Percentiles rank a stretch among this genome's conserved stretches.
Conservation (phyloP, 2,888 invertebrate species). For the Aromia moschata region DNA sequence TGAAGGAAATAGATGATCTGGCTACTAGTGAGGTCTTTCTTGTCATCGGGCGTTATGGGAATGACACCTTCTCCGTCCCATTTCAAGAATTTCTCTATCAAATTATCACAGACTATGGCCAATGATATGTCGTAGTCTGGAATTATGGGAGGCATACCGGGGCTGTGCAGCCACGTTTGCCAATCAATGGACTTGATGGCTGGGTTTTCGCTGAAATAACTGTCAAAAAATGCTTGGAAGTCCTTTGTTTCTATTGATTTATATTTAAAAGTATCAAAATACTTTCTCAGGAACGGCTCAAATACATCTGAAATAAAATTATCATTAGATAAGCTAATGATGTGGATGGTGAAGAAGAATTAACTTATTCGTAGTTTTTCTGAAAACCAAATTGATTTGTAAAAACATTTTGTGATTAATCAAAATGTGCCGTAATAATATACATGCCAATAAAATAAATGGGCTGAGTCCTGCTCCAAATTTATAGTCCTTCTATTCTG, state of each 20-base stretch:
- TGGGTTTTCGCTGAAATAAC: slow-evolving; percentile 72
- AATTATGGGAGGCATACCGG: slow-evolving; percentile 90
- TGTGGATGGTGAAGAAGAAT: no score
- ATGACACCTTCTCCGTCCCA: slow-evolving; percentile 61
- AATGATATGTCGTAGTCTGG: slow-evolving; percentile 80
- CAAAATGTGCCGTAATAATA: no score
- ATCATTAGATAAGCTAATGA: no score
- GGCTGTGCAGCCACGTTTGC: slow-evolving; percentile 81
- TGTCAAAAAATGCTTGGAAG: slow-evolving; percentile 78
- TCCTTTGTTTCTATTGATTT: slow-evolving; percentile 84
- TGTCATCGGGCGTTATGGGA: slow-evolving; percentile 67
- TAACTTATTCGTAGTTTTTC: no score
- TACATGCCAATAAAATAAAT: no score
- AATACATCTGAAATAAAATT: slow-evolving; percentile 67
- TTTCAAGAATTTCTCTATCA: slow-evolving; percentile 68
- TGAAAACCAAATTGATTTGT: no score
- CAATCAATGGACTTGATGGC: slow-evolving; percentile 77
- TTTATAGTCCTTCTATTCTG: no score
- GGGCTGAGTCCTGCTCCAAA: no score
- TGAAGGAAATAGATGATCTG: slow-evolving; percentile 77
- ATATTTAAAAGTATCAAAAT: slow-evolving; percentile 81
- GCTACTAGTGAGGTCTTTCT: slow-evolving; percentile 66
- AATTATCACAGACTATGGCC: slow-evolving; percentile 68
- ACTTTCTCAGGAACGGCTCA: slow-evolving; percentile 84
- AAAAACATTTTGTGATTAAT: no score